These are phyloP conservation scores for Syngnathus acus DNA, from an alignment of 2,797 vertebrate species.

Conservation along the genomic window DNA sequence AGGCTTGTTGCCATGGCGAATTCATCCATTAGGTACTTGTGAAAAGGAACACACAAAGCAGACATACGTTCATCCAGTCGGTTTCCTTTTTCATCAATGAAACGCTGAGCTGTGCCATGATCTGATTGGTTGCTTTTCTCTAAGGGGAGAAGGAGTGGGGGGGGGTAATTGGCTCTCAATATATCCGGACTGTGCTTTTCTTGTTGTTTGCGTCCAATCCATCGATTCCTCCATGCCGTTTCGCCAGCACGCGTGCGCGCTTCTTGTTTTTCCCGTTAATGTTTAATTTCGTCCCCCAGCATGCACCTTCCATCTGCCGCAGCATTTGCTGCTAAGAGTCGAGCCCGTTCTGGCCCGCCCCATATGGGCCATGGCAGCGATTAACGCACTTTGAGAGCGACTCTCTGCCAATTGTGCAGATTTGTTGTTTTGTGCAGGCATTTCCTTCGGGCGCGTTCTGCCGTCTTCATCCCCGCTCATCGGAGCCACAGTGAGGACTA, in stretches of 20 bases:
- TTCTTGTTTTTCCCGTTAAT: conserved; percentile 22
- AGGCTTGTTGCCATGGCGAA: conserved; percentile 49
- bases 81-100: conserved; percentile 1
- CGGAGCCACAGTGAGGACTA: conserved; percentile 43
- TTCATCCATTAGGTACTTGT: conserved; percentile 24
- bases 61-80: conserved; percentile 1
- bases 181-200: not conserved
- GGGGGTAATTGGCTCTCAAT: no score
- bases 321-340: conserved; percentile 11
- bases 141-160: no score
- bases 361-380: conserved; percentile 17
- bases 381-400: conserved; percentile 9
- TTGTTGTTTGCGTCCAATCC: not conserved
- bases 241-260: not conserved
- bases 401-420: conserved; percentile 8
- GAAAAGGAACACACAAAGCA: conserved; percentile 6
- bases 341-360: conserved; percentile 17
- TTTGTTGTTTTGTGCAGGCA: conserved; percentile 23
- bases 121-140: not conserved
- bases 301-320: conserved; percentile 30
- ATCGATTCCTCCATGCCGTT: not conserved
- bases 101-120: not conserved
- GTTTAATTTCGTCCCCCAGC: conserved; percentile 36
- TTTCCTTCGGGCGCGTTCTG: conserved; percentile 19
- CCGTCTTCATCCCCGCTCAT: conserved; percentile 36